phyloP scores from a whole-genome alignment of 2,113 vertebrate species.

The Hippocampus guttulatus region DNA sequence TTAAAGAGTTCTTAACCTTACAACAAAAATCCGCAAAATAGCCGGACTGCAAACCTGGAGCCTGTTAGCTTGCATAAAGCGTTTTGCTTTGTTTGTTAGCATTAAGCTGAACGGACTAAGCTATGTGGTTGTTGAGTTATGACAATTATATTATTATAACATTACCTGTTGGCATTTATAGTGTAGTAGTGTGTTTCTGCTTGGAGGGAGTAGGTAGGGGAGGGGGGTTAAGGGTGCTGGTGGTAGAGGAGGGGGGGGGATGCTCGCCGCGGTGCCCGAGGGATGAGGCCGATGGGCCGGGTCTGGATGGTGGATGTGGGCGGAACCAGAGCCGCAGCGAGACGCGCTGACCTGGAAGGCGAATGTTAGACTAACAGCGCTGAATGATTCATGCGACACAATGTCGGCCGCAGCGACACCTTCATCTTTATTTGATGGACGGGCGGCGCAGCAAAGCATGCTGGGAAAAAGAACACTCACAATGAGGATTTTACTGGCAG shows the following conservation, averaged over 20 bases:
- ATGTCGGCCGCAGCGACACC: constrained; percentile 60
- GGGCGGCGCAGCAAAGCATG: neutral
- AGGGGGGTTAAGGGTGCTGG: neutral
- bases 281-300: constrained; percentile 19
- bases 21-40: too few species aligned
- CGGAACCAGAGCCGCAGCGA: constrained; percentile 2
- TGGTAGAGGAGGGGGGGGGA: too few species aligned
- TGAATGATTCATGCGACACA: constrained; percentile 66
- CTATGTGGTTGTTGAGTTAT: too few species aligned
- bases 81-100: too few species aligned
- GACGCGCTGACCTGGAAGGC: constrained; percentile 63
- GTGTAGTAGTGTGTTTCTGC: constrained; percentile 7
- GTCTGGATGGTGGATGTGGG: constrained; percentile 8
- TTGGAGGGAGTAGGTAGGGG: constrained; percentile 9
- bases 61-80: too few species aligned
- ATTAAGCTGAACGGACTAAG: too few species aligned
- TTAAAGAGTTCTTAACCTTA: too few species aligned
- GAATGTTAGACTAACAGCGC: constrained; percentile 65
- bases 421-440: constrained; percentile 65
- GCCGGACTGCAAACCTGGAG: too few species aligned
- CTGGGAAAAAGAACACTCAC: neutral
- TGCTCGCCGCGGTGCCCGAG: constrained; percentile 25
- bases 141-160: neutral
- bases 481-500: neutral
- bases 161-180: neutral